Base-by-base conservation (phyloP, 2,888 invertebrate species). In the Zaprionus bogoriensis region DNA sequence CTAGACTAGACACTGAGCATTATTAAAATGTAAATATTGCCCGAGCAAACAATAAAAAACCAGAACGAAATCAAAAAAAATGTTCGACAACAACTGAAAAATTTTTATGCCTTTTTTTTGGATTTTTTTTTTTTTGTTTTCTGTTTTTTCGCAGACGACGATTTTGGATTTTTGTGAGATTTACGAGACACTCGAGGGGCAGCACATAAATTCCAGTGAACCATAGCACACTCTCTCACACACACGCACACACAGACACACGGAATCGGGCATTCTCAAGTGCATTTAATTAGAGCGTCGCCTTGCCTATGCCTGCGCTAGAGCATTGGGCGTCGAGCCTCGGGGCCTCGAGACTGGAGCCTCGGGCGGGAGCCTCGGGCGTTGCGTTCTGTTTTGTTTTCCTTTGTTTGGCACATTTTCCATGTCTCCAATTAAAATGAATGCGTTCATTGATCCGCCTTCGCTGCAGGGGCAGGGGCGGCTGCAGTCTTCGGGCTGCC, bases 351-450 rank as follows among this genome's bases (percentile, higher is more conserved):
- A 54, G 66, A 53, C 54, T 23, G 17, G 30, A 46, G 39, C 27
- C 38, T 72, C 3, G 23, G 6, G 23, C 23, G 23, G 6, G 23
- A 23, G 3, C 14, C 53, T 65, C 39, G 36, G 28, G 41, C 23
- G 47, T 14, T 51, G 14, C 39, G 6, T 44, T 59, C 47, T 61
- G 44, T 53, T 54, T 51, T 65, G 59, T 47, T 59, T 52, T 61
- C 80, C 67, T 54, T 75, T 78, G 76, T 76, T 82, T 80, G 80
- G 76, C 83, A 86, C 84, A 79, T 86, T 83, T 86, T 81, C 80
- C 77, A 79, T 87, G 78, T 82, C 77, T 85, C 71, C 85, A 87
- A 85, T 87, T 87, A 82, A 89, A 89, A 87, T 80, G 81, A 87
- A 83, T 87, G 82, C 82, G 82, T 83, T 83, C 87, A 83, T 87